Evolutionary conservation across 2,888 invertebrate species (phyloP).

Genomic region (Neoascia interrupta): DNA sequence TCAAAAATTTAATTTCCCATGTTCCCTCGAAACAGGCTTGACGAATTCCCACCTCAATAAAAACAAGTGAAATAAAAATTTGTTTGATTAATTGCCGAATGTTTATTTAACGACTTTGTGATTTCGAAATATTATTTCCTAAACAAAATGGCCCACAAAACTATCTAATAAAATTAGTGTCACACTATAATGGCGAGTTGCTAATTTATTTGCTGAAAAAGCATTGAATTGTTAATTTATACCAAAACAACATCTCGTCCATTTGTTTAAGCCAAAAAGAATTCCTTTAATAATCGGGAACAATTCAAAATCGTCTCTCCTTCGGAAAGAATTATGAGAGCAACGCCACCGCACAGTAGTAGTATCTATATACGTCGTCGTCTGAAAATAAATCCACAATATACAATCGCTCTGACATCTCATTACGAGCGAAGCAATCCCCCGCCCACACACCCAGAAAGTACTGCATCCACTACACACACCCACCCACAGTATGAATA

Average conservation of each 20-base stretch:
- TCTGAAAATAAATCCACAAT: conserved; percentile 61
- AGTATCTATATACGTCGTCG: too few species aligned
- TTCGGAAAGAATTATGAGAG: conserved; percentile 28
- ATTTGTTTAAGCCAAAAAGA: conserved; percentile 16
- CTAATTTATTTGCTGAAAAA: conserved; percentile 54
- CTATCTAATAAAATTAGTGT: conserved; percentile 39
- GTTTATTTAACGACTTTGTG: too few species aligned
- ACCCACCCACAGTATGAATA: neutral
- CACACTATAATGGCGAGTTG: conserved; percentile 27
- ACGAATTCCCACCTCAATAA: too few species aligned
- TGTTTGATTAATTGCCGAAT: too few species aligned
- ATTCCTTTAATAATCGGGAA: neutral
- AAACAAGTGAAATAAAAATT: too few species aligned
- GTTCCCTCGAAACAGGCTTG: too few species aligned
- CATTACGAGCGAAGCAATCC: conserved; percentile 24
- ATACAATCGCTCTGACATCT: conserved; percentile 51
- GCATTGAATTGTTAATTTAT: conserved; percentile 26
- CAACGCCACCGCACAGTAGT: conserved; percentile 27
- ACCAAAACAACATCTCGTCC: conserved; percentile 1
- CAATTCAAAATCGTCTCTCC: neutral
- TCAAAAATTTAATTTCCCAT: too few species aligned
- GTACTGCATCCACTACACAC: too few species aligned
- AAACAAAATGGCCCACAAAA: too few species aligned
- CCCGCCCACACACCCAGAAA: conserved; percentile 57
- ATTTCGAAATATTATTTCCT: too few species aligned